phyloP scores from a whole-genome alignment of 2,888 invertebrate genomes.

The Ophion ventricosus region DNA sequence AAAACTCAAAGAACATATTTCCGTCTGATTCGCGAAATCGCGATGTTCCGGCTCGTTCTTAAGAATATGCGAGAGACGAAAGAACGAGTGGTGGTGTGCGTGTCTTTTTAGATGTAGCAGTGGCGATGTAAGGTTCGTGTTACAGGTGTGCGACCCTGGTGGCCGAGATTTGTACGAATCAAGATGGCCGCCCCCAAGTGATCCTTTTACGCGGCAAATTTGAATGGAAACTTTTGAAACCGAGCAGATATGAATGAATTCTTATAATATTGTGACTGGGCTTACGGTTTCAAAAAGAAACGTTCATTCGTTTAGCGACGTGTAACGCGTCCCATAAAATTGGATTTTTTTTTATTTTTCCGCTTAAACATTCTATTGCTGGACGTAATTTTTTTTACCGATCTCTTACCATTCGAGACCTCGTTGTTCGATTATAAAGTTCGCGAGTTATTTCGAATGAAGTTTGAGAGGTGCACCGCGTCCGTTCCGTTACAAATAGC shows the following conservation, averaged over 20 bases:
- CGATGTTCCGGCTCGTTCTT: background rate
- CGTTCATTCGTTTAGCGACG: background rate
- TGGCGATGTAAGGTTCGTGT: background rate
- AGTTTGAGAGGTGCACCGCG: no score
- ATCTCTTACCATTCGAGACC: no score
- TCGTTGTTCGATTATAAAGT: no score
- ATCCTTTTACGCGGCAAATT: slow-evolving; percentile 24
- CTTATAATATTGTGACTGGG: background rate
- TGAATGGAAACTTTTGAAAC: background rate
- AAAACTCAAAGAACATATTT: background rate
- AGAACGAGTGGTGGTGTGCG: background rate
- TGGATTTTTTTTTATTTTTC: no score
- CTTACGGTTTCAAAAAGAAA: background rate
- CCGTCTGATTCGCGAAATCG: background rate
- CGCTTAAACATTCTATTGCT: no score
- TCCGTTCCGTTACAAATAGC: background rate
- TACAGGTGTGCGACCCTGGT: slow-evolving; percentile 7
- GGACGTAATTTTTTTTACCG: no score
- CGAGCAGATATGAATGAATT: background rate
- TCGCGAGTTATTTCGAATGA: no score
- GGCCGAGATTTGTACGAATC: slow-evolving; percentile 17
- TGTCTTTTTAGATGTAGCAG: background rate
- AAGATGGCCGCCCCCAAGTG: slow-evolving; percentile 16
- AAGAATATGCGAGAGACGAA: background rate
- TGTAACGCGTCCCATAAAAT: no score